Base-by-base conservation (phyloP, 2,888 invertebrate species). In the Eutolmus rufibarbis region DNA sequence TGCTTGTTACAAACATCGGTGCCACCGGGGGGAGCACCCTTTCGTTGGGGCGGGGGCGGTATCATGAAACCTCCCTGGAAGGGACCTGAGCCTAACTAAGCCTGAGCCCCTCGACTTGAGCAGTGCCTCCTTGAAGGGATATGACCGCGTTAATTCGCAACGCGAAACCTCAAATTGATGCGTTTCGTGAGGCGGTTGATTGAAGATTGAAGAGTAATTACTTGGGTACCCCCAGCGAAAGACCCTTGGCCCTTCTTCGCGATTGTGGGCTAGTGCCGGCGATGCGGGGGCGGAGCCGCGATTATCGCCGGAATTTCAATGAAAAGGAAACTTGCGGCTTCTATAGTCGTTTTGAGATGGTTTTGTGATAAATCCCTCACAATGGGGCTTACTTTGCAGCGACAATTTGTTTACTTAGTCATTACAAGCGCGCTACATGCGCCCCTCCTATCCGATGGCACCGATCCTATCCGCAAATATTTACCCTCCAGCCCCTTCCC, bases 401-500 rank as follows among this genome's bases (percentile, higher is more conserved):
- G 81, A 56, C 81, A 81, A 81, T 81, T 81, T 81, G 81, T 81
- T 81, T 56, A 56, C 81, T 56, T 56, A 51, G 81, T 81, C 51
- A 81, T 81, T 81, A 81, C 81, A 81, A 81, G 56, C 23, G 81
- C 8, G 51, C 51, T 81, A 56, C 81, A 81, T 28, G 51, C 14
- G 16, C 16, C 34, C 51, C 28, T 12, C 12, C 66, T 8, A 12
- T 12, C 23, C 19, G 8, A 56, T 19, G 56, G 66, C 9, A 28
- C 19, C 31, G 43, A 31, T 31, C 14, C 28, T 8, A 7, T 56
- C 16, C 56, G 28, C 56, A 81, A 81, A 81, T 81, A 81, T 81
- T 81, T 81, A 7, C 31, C 28, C 31, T 19, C 16, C 14, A 31
- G 46, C 46, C n/a, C 51, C 1, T 16, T 8, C 16, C 4, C 14